Percentiles rank a stretch among this genome's conserved stretches.
Conservation (phyloP, 2,888 invertebrate species). For the Temnothorax ravouxi region DNA sequence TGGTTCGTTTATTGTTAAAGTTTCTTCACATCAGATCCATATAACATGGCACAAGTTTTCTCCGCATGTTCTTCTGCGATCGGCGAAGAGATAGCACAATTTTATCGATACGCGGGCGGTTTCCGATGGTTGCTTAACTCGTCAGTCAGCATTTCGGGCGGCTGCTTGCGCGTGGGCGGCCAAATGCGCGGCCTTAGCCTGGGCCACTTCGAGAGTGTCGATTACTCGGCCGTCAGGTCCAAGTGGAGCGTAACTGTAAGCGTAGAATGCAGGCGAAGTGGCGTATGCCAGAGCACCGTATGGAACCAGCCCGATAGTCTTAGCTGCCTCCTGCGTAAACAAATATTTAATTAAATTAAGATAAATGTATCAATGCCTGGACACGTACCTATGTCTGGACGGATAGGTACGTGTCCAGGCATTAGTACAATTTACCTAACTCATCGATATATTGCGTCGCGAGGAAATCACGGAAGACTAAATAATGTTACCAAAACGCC, state of each 20-base stretch:
- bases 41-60: too few species aligned
- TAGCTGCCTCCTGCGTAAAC: slow-evolving; percentile 72
- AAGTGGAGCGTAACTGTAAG: slow-evolving; percentile 81
- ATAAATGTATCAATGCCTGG: too few species aligned
- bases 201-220: slow-evolving; percentile 84
- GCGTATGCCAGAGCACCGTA: slow-evolving; percentile 80
- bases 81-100: not conserved
- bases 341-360: slow-evolving; percentile 20
- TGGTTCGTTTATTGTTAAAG: slow-evolving; percentile 56
- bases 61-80: not conserved
- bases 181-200: slow-evolving; percentile 82
- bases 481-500: not conserved
- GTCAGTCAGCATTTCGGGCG: slow-evolving; percentile 62
- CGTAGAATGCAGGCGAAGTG: slow-evolving; percentile 73
- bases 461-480: not conserved
- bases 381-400: too few species aligned
- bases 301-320: slow-evolving; percentile 70
- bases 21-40: slow-evolving; percentile 35
- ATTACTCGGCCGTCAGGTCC: slow-evolving; percentile 80
- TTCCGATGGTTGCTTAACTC: too few species aligned
- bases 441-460: not conserved
- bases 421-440: not conserved
- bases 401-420: too few species aligned
- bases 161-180: slow-evolving; percentile 79
- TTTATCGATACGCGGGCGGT: not conserved